phyloP scores from a whole-genome alignment of 92 coral and sea anemone genomes.

The Zoanthus sociatus region DNA sequence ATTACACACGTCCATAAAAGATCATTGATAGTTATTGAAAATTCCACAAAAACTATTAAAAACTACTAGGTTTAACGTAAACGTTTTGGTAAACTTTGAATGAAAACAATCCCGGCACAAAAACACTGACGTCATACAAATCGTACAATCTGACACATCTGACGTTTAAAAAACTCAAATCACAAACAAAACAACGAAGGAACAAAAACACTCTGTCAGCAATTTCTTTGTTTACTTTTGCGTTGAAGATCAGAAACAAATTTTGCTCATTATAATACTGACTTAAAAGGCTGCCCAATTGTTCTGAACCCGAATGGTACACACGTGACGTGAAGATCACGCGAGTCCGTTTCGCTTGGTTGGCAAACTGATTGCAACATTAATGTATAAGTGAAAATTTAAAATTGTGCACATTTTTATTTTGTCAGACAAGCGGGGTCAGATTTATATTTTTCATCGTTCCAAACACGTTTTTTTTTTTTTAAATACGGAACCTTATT shows the following conservation, averaged over 20 bases:
- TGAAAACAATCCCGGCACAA: slow-evolving; percentile 2
- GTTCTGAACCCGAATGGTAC: slow-evolving; percentile 1
- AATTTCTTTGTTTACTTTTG: neutral
- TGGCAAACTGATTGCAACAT: slow-evolving; percentile 12
- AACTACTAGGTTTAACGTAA: neutral
- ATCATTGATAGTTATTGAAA: slow-evolving; percentile 2
- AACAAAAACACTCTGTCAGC: neutral
- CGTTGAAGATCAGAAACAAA: neutral
- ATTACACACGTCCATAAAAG: neutral
- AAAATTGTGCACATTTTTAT: slow-evolving; percentile 17
- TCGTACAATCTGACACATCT: slow-evolving; percentile 4
- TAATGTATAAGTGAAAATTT: slow-evolving; percentile 24
- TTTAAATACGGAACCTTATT: slow-evolving; percentile 1
- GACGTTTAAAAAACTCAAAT: slow-evolving; percentile 1
- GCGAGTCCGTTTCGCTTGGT: slow-evolving; percentile 5
- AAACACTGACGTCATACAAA: neutral
- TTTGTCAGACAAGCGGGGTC: slow-evolving; percentile 16
- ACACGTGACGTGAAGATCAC: slow-evolving; percentile 1
- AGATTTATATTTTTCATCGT: slow-evolving; percentile 5
- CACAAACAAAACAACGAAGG: neutral
- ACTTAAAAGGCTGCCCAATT: neutral
- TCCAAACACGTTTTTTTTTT: neutral
- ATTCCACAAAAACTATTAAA: neutral
- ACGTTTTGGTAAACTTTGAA: neutral
- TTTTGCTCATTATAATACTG: neutral